These are phyloP conservation scores for Leucosticte australis DNA, from an alignment of 2,113 vertebrate species.

Conservation along the genomic window DNA sequence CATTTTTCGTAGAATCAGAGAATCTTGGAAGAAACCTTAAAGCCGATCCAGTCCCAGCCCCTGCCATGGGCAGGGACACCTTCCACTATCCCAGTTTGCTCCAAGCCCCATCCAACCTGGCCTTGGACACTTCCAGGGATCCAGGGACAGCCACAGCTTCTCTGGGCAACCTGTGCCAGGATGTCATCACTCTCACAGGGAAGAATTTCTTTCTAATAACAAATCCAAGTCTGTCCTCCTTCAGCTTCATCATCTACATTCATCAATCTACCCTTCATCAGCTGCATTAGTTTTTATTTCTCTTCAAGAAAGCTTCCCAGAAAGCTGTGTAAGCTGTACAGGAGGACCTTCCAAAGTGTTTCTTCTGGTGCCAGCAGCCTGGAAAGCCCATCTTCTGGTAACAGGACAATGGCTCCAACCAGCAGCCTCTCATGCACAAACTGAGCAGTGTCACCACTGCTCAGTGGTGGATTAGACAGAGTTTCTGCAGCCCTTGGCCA, in stretches of 20 bases:
- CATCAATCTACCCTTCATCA: neutral
- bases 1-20: neutral
- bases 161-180: neutral
- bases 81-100: neutral
- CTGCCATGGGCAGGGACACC: neutral
- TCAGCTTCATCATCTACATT: neutral
- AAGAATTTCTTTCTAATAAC: neutral
- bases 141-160: neutral
- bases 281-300: neutral
- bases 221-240: neutral
- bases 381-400: neutral
- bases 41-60: neutral
- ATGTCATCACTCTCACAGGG: neutral
- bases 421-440: neutral
- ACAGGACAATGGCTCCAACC: neutral
- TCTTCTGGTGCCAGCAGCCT: neutral
- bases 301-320: neutral
- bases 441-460: neutral
- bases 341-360: neutral
- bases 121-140: neutral
- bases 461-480: neutral
- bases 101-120: accelerated
- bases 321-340: accelerated
- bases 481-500: neutral
- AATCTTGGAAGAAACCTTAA: neutral